phyloP scores from a whole-genome alignment of 2,888 invertebrate species.

The Clepsis dumicolana region DNA sequence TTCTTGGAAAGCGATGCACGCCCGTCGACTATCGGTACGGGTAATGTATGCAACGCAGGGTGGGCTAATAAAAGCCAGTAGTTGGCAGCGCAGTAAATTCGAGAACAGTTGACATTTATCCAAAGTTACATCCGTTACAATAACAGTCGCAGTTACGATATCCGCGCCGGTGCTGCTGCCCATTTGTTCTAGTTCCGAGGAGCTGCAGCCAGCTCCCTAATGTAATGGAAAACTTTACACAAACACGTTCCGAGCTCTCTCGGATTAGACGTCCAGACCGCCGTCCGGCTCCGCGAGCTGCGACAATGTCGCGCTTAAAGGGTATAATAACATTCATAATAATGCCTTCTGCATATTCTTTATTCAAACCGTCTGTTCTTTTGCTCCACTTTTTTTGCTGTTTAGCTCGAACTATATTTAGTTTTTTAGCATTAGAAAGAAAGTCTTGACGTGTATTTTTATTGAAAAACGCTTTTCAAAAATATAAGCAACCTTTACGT shows the following conservation, averaged over 20 bases:
- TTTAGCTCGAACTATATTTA: not conserved
- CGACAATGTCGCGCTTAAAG: slow-evolving; percentile 4
- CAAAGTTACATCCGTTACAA: slow-evolving; percentile 84
- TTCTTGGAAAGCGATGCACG: slow-evolving; percentile 58
- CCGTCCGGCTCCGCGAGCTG: slow-evolving; percentile 44
- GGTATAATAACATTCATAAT: slow-evolving; percentile 14
- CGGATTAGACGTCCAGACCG: slow-evolving; percentile 64
- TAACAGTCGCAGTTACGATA: slow-evolving; percentile 81
- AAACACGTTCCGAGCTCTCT: slow-evolving; percentile 66
- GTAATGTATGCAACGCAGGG: slow-evolving; percentile 80
- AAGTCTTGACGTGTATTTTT: no score
- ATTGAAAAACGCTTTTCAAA: no score
- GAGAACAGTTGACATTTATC: slow-evolving; percentile 83
- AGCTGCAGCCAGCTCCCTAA: slow-evolving; percentile 61
- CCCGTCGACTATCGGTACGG: slow-evolving; percentile 64
- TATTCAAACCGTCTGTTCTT: not conserved
- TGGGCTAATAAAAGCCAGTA: slow-evolving; percentile 79
- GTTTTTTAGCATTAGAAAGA: no score
- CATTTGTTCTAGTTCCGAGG: slow-evolving; percentile 80
- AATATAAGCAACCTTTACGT: no score
- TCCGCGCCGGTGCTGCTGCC: slow-evolving; percentile 68
- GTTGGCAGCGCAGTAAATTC: slow-evolving; percentile 77
- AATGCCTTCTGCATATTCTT: not conserved
- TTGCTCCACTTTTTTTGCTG: not conserved
- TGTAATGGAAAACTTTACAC: slow-evolving; percentile 80